Evolutionary conservation across 2,888 invertebrate species (phyloP), one percentile per base, ranked within the genome.

Genomic region (Dryocosmus kuriphilus): DNA sequence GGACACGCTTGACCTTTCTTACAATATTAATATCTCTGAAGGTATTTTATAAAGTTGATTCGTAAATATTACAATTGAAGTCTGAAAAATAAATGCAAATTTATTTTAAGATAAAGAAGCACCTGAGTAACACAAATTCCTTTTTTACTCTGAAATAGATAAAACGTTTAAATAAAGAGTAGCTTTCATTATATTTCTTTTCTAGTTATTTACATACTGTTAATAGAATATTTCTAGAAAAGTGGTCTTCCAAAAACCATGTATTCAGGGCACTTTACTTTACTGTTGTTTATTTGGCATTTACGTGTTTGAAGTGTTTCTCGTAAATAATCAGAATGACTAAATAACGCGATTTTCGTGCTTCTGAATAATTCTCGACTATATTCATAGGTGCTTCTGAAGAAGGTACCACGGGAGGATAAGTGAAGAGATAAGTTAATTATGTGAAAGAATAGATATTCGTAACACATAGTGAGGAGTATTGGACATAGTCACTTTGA

Each of bases 351-450:
- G 78, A 77, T 77, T 77, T 77, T 75, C 77, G 67, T 77, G 76
- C 76, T 80, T 67, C 67, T 83, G 85, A 85, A 84, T 84, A 85
- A 85, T 85, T 80, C 77, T 55, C 63, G n/a, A 73, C 27, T 65
- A 65, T 16, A 65, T 16, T 51, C 65, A 30, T 32, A n/a, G 74
- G 51, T 46, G 41, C 46, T 75, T 78, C 74, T 46, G 67, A 79
- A 63, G 51, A 62, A 46, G 14, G 41, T 9, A 19, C 41, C 41
- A 16, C n/a, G 22, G 9, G 9, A 22, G 9, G 46, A 41, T 5
- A 67, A 41, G 16, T 41, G 7, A 46, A n/a, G n/a, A n/a, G 8
- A n/a, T n/a, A 51, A 14, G 14, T n/a, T 22, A 51, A 51, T 51
- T 51, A 51, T 9, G 41, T 41, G 41, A 41, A 41, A 41, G 41